phyloP scores from a whole-genome alignment of 2,797 vertebrate species.

The Neomorphus geoffroyi region DNA sequence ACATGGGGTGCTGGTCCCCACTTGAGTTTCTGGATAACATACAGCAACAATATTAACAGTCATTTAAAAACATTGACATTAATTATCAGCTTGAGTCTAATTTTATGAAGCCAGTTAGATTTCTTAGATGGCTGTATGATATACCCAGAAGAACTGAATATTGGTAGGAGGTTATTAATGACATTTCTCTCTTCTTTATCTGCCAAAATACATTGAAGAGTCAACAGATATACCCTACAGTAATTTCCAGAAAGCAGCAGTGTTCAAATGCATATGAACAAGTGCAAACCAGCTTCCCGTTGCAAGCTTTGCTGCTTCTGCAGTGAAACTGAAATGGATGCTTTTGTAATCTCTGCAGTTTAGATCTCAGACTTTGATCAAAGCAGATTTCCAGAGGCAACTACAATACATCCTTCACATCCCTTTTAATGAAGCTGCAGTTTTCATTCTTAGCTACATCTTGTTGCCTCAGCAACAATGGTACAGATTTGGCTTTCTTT shows the following conservation, averaged over 20 bases:
- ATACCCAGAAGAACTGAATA: neutral
- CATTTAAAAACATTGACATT: neutral
- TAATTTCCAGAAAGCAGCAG: neutral
- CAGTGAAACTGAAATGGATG: neutral
- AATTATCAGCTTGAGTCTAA: constrained; percentile 4
- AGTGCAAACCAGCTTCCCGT: neutral
- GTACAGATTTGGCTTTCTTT: neutral
- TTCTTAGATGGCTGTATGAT: neutral
- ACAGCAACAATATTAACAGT: neutral
- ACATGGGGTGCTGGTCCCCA: neutral
- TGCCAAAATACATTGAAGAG: neutral
- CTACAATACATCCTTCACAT: neutral
- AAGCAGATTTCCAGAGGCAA: neutral
- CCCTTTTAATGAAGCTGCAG: neutral
- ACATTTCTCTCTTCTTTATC: neutral
- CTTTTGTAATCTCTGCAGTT: neutral
- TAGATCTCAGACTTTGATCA: neutral
- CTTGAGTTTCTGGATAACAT: neutral
- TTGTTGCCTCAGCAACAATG: constrained; percentile 2
- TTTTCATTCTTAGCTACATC: neutral
- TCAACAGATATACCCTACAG: neutral
- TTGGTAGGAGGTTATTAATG: neutral
- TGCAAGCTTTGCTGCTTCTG: neutral
- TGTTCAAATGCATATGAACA: neutral
- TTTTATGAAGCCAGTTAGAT: constrained; percentile 1